Conservation (phyloP, 1,140 invertebrate species). For the Caenorhabditis brenneri region DNA sequence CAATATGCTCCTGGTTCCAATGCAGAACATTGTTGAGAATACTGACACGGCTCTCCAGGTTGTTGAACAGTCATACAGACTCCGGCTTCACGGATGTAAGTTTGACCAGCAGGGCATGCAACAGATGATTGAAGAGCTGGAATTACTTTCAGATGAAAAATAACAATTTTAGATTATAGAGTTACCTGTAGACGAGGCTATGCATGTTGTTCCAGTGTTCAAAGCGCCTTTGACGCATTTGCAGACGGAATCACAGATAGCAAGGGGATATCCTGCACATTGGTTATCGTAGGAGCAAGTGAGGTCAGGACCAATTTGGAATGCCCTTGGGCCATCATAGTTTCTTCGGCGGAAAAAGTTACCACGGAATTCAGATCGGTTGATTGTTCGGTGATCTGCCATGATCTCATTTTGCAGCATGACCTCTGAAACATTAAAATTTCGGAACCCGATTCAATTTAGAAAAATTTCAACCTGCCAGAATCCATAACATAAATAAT, state of each 20-base stretch:
- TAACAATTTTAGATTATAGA: neutral
- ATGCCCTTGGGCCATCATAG: conserved; percentile 2
- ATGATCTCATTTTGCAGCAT: conserved; percentile 35
- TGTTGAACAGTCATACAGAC: conserved; percentile 62
- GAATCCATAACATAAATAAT: neutral
- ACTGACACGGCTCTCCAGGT: conserved; percentile 69
- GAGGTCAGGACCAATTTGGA: conserved; percentile 34
- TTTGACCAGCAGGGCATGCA: conserved; percentile 63
- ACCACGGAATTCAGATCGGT: neutral
- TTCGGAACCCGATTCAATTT: neutral
- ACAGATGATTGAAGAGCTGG: conserved; percentile 45
- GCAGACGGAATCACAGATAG: conserved; percentile 69
- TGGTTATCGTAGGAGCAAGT: conserved; percentile 60
- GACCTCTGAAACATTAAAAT: neutral
- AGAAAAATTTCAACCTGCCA: neutral
- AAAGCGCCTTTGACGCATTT: conserved; percentile 67
- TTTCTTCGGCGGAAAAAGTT: conserved; percentile 25
- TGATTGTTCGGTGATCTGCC: conserved; percentile 9
- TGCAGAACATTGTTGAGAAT: conserved; percentile 68
- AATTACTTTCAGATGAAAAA: conserved; percentile 20
- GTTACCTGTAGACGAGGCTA: conserved; percentile 54
- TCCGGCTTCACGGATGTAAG: conserved; percentile 68
- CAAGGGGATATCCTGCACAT: conserved; percentile 67
- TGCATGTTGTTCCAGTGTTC: conserved; percentile 69
- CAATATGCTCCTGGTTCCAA: conserved; percentile 67